These are phyloP conservation scores for Himalopsyche kuldschensis DNA, from an alignment of 2,888 invertebrate genomes.

Conservation along the genomic window DNA sequence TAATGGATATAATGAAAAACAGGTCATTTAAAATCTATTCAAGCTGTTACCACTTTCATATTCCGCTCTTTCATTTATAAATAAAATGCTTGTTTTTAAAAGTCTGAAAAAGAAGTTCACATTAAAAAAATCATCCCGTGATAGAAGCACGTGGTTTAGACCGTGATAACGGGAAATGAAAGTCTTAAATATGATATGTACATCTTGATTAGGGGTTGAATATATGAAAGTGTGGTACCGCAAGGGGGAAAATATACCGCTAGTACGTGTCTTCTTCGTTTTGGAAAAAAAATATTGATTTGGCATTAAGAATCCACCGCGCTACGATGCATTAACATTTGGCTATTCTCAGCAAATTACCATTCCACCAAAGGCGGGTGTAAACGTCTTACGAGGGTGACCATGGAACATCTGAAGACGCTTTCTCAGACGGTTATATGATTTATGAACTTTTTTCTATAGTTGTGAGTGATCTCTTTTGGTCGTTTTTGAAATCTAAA, in stretches of 20 bases:
- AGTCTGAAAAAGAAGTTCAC: too few species aligned
- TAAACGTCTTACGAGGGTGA: background rate
- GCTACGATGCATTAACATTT: conserved; percentile 29
- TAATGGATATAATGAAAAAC: too few species aligned
- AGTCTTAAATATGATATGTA: background rate
- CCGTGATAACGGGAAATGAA: background rate
- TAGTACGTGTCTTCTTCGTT: background rate
- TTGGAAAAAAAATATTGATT: conserved; percentile 30
- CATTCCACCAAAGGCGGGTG: conserved; percentile 10
- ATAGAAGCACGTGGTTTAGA: background rate
- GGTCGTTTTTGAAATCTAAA: too few species aligned
- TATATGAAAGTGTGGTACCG: background rate
- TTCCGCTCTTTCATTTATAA: too few species aligned
- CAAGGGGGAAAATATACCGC: background rate
- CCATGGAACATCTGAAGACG: background rate
- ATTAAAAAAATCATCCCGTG: background rate
- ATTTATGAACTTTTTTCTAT: too few species aligned
- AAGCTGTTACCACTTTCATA: too few species aligned
- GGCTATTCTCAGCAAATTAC: conserved; percentile 26
- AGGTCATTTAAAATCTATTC: too few species aligned
- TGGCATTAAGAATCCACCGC: conserved; percentile 17
- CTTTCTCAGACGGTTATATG: too few species aligned
- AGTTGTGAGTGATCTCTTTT: too few species aligned
- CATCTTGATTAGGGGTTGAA: background rate
- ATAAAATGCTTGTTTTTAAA: too few species aligned